Evolutionary conservation across 2,113 vertebrate species (phyloP).

Genomic region (Pterophyllum scalare): DNA sequence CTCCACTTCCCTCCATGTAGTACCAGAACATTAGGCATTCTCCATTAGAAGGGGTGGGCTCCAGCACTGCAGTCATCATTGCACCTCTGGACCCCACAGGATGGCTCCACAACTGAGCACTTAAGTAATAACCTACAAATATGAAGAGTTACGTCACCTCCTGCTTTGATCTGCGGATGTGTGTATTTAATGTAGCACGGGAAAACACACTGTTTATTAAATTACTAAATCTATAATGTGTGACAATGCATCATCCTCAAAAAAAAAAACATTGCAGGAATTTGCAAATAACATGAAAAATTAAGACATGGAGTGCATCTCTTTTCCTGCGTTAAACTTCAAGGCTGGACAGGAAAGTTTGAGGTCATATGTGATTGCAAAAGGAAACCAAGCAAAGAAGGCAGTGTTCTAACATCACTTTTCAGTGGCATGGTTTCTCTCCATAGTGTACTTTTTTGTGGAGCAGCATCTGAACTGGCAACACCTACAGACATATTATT

Average conservation of each 20-base stretch:
- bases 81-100: constrained; percentile 46
- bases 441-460: too few relatives aligned
- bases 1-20: constrained; percentile 76
- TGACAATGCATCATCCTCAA: neutral
- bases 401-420: too few relatives aligned
- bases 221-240: neutral
- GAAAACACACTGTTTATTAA: neutral
- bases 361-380: too few relatives aligned
- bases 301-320: neutral
- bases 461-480: too few relatives aligned
- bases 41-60: constrained; percentile 65
- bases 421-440: too few relatives aligned
- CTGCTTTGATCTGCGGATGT: neutral
- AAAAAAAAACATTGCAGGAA: neutral
- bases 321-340: neutral
- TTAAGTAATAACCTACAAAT: constrained; percentile 80
- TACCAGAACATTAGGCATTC: constrained; percentile 84
- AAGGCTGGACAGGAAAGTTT: neutral
- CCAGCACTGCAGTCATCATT: constrained; percentile 60
- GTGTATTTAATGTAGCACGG: neutral
- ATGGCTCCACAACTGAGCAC: constrained; percentile 74
- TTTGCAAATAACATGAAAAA: neutral
- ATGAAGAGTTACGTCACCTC: neutral
- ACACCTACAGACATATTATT: too few relatives aligned
- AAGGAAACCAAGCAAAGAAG: too few relatives aligned